Evolutionary conservation across 1,140 invertebrate species (phyloP).

Genomic region (Marisa cornuarietis): DNA sequence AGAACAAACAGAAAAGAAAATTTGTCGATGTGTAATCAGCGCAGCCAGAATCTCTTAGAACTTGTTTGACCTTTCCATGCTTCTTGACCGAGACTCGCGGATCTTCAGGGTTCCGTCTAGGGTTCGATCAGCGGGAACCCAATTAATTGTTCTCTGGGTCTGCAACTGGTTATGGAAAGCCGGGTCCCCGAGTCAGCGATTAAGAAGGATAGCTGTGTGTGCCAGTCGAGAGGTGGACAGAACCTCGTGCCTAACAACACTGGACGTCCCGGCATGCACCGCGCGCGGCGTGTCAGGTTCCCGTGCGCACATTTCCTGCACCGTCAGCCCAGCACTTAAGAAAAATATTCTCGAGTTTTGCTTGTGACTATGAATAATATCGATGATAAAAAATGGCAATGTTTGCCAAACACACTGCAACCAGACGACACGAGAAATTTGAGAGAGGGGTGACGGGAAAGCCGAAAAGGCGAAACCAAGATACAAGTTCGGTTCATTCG

Average conservation of each 20-base stretch:
- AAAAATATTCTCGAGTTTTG: conserved; percentile 2
- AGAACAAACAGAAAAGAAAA: too few species aligned
- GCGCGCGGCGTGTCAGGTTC: neutral
- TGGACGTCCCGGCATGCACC: neutral
- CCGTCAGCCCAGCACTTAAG: neutral
- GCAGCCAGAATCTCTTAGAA: too few species aligned
- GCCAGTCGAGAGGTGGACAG: neutral
- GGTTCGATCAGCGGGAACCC: neutral
- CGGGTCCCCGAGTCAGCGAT: neutral
- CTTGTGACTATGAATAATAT: conserved; percentile 7
- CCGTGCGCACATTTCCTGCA: neutral
- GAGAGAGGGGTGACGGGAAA: too few species aligned
- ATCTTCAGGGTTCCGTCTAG: too few species aligned
- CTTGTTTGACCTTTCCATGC: too few species aligned
- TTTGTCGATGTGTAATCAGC: too few species aligned
- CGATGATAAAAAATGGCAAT: conserved; percentile 14
- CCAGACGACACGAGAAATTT: neutral
- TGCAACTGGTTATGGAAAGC: neutral
- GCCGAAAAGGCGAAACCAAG: too few species aligned
- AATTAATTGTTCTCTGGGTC: neutral
- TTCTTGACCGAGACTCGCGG: too few species aligned
- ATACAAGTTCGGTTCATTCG: too few species aligned
- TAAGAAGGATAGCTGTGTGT: neutral
- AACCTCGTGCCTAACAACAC: neutral
- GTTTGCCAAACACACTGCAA: conserved; percentile 1